These are phyloP conservation scores for Anthophora plumipes DNA, from an alignment of 2,888 invertebrate genomes.

Conservation along the genomic window DNA sequence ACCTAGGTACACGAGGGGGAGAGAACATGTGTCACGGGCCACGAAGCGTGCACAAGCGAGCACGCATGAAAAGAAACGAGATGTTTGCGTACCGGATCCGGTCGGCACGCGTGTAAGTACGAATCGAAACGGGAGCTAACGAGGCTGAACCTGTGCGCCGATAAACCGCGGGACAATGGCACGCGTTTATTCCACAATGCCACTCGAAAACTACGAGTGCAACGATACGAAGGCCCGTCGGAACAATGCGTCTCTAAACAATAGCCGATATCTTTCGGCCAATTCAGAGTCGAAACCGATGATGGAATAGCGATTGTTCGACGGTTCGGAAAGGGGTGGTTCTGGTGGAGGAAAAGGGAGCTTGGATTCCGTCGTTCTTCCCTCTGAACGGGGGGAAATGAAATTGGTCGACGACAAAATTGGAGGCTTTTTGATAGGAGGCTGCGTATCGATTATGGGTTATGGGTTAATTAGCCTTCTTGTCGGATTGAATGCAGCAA, in stretches of 20 bases:
- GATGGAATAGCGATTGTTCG: constrained; percentile 77
- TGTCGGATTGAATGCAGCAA: neutral
- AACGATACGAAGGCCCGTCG: constrained; percentile 62
- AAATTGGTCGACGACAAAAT: constrained; percentile 16
- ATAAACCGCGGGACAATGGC: constrained; percentile 76
- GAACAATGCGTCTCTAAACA: constrained; percentile 78
- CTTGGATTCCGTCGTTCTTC: neutral
- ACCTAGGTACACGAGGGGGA: no score
- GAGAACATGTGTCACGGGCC: no score
- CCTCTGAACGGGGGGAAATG: neutral
- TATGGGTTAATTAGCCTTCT: neutral
- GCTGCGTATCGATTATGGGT: constrained; percentile 7
- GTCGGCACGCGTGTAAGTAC: constrained; percentile 39
- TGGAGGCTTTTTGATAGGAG: neutral
- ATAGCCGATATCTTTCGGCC: constrained; percentile 78
- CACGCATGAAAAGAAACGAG: neutral
- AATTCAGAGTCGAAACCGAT: constrained; percentile 77
- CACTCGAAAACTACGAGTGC: constrained; percentile 78
- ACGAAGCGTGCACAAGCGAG: neutral
- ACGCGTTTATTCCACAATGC: constrained; percentile 80
- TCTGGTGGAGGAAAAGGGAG: neutral
- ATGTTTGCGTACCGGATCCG: constrained; percentile 16
- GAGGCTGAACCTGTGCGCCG: constrained; percentile 67
- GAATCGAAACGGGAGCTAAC: constrained; percentile 63
- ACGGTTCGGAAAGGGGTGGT: constrained; percentile 11